A percentile compares a stretch with the other conserved stretches of the same genome.
phyloP scores from a whole-genome alignment of 2,797 vertebrate species.

The Acanthurus tractus region DNA sequence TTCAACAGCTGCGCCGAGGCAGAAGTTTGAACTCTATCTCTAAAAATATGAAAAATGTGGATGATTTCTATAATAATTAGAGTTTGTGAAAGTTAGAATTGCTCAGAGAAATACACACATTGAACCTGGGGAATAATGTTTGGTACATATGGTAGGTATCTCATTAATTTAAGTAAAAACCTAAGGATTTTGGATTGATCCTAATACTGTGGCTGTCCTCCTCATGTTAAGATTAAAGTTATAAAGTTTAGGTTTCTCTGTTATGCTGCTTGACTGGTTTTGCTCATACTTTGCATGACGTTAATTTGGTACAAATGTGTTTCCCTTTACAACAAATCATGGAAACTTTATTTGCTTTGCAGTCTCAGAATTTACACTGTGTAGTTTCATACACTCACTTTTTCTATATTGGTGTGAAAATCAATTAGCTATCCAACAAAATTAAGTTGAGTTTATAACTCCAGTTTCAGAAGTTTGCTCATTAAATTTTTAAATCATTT shows the following conservation, averaged over 20 bases:
- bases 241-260: too few relatives aligned
- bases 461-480: slow-evolving; percentile 21
- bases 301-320: too few relatives aligned
- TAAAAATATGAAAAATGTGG: too few relatives aligned
- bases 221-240: too few relatives aligned
- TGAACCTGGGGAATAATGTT: background rate
- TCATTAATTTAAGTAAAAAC: background rate
- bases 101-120: background rate
- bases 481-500: slow-evolving; percentile 33
- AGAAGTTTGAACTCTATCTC: too few relatives aligned
- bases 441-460: slow-evolving; percentile 14
- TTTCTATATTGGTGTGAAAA: slow-evolving; percentile 14
- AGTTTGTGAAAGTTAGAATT: background rate
- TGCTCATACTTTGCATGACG: too few relatives aligned
- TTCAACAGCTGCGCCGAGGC: too few relatives aligned
- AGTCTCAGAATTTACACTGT: background rate
- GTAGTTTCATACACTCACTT: background rate
- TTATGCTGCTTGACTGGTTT: too few relatives aligned
- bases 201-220: too few relatives aligned
- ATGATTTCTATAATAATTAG: background rate
- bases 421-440: slow-evolving; percentile 10
- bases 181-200: too few relatives aligned
- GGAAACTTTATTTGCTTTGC: background rate
- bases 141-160: background rate
- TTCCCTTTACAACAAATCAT: too few relatives aligned